Evolutionary conservation across 2,113 vertebrate genomes (phyloP).

Genomic region (Syngnathoides biaculeatus): DNA sequence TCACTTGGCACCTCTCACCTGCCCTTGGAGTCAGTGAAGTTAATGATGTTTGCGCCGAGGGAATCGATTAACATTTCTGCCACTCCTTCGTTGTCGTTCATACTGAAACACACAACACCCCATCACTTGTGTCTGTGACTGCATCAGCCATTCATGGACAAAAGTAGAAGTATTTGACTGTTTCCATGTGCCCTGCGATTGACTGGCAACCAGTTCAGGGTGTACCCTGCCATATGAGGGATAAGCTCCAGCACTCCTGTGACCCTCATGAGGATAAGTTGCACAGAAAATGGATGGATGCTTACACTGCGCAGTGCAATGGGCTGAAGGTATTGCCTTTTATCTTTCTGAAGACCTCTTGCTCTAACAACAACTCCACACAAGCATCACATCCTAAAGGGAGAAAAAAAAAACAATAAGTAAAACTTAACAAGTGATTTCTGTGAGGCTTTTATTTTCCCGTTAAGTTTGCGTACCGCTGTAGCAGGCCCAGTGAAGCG

Average conservation of each 20-base stretch:
- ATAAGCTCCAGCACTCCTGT: too few relatives aligned
- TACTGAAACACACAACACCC: conserved; percentile 70
- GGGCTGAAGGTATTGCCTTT: conserved; percentile 95
- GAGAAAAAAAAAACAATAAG: conserved; percentile 14
- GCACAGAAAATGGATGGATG: too few relatives aligned
- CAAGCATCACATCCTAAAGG: conserved; percentile 89
- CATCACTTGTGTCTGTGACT: conserved; percentile 4
- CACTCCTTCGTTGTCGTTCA: conserved; percentile 93
- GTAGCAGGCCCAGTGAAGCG: conserved; percentile 97
- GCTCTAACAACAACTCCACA: conserved; percentile 91
- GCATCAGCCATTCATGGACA: background rate
- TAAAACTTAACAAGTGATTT: background rate
- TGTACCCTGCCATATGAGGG: too few relatives aligned
- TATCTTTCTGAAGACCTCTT: conserved; percentile 85
- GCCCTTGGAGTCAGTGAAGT: conserved; percentile 86
- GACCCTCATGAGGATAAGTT: too few relatives aligned
- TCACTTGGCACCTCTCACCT: conserved; percentile 74
- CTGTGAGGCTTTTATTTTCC: background rate
- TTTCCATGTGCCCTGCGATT: too few relatives aligned
- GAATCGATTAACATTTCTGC: conserved; percentile 95
- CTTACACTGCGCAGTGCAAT: conserved; percentile 99
- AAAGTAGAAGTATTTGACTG: background rate
- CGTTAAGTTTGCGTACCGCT: conserved; percentile 75
- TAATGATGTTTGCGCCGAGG: conserved; percentile 83
- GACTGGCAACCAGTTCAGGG: too few relatives aligned